phyloP scores from a whole-genome alignment of 2,888 invertebrate genomes.

The Allacma fusca region DNA sequence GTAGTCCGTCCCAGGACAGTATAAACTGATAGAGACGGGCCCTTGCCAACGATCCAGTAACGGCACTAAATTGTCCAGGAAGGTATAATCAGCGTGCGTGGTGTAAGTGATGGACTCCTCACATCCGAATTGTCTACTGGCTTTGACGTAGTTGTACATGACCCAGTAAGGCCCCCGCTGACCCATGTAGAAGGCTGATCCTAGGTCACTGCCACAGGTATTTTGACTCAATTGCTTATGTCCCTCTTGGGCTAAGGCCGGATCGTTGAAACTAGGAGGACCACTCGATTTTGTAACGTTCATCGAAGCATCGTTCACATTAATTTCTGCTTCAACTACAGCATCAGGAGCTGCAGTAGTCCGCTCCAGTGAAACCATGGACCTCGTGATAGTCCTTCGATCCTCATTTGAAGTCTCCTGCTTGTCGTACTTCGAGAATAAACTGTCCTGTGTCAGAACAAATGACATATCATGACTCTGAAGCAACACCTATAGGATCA shows the following conservation, averaged over 20 bases:
- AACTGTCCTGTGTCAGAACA: neutral
- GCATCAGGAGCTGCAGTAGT: constrained; percentile 26
- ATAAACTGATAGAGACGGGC: constrained; percentile 85
- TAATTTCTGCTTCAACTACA: constrained; percentile 32
- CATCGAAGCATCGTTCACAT: constrained; percentile 15
- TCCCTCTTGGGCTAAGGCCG: neutral
- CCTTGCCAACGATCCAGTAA: constrained; percentile 87
- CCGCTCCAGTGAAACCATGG: constrained; percentile 25
- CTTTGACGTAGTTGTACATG: constrained; percentile 83
- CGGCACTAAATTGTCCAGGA: constrained; percentile 87
- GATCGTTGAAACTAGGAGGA: neutral
- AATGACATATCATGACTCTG: constrained; percentile 16
- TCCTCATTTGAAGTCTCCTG: constrained; percentile 37
- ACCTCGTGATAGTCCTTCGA: constrained; percentile 6
- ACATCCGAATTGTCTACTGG: constrained; percentile 74
- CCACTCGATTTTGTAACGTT: constrained; percentile 9
- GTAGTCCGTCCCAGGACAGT: constrained; percentile 87
- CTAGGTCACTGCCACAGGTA: too few species aligned
- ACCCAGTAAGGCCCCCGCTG: constrained; percentile 88
- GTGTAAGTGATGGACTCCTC: constrained; percentile 89
- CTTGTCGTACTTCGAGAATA: constrained; percentile 1
- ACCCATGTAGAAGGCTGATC: too few species aligned
- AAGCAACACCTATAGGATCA: neutral
- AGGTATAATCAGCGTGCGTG: constrained; percentile 90
- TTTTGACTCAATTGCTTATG: too few species aligned